phyloP scores from a whole-genome alignment of 2,797 vertebrate species.

The Sebastes nivosus region DNA sequence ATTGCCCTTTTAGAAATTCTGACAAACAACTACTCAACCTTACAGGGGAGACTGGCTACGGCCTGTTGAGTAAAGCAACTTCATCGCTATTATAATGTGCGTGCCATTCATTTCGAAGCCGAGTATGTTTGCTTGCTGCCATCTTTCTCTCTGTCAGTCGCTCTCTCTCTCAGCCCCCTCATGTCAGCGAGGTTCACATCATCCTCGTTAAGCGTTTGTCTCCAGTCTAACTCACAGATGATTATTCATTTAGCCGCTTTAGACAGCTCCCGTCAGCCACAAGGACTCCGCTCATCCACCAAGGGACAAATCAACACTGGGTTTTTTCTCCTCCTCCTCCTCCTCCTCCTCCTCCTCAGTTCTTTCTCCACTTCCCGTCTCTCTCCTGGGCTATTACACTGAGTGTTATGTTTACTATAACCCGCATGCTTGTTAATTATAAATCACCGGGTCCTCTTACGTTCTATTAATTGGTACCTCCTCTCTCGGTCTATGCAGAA shows the following conservation, averaged over 20 bases:
- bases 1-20: conserved; percentile 66
- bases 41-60: conserved; percentile 51
- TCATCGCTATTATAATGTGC: conserved; percentile 60
- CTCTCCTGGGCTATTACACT: conserved; percentile 77
- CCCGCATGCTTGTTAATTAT: conserved; percentile 96
- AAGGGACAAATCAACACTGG: conserved; percentile 74
- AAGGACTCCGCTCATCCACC: conserved; percentile 74
- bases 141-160: conserved; percentile 56
- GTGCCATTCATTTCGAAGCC: conserved; percentile 61
- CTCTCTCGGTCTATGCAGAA: conserved; percentile 72
- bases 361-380: conserved; percentile 68
- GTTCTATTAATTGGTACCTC: conserved; percentile 97
- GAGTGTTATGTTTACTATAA: conserved; percentile 83
- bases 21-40: conserved; percentile 72
- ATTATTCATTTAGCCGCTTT: conserved; percentile 97
- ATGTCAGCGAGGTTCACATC: conserved; percentile 76
- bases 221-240: conserved; percentile 94
- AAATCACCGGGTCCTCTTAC: conserved; percentile 95
- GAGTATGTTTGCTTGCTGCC: conserved; percentile 53
- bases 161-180: conserved; percentile 61
- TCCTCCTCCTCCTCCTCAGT: conserved; percentile 57
- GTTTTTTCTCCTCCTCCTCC: conserved; percentile 44
- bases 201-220: conserved; percentile 95
- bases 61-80: conserved; percentile 69
- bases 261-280: conserved; percentile 77